Percentiles rank a stretch among this genome's conserved stretches.
Evolutionary conservation across 30 jellyfish, hydroid and myxozoan genomes (phyloP).

Genomic region (Aurelia aurita): DNA sequence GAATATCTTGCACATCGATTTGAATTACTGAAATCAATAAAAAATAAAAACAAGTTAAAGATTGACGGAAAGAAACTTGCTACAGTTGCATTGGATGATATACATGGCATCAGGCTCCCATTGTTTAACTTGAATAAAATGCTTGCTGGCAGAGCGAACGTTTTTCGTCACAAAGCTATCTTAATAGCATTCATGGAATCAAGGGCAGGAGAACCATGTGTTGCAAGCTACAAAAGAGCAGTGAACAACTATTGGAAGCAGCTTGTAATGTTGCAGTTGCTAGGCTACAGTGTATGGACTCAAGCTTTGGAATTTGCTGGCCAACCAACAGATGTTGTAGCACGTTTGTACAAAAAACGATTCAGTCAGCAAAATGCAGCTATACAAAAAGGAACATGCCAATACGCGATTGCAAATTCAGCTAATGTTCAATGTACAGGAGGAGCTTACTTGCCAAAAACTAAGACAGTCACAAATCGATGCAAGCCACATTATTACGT

Average conservation of each 20-base stretch:
- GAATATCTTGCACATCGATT: too few relatives aligned
- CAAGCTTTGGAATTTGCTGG: conserved; percentile 29
- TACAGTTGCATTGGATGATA: too few relatives aligned
- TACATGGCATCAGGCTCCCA: too few relatives aligned
- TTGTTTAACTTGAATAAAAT: too few relatives aligned
- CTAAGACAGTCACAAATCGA: conserved; percentile 3
- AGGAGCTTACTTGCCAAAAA: background rate
- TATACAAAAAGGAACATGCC: too few relatives aligned
- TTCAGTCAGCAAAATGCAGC: too few relatives aligned
- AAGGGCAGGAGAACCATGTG: background rate
- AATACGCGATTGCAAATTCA: too few relatives aligned
- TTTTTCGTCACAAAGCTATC: background rate
- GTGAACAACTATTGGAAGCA: conserved; percentile 2
- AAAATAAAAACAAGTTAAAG: too few relatives aligned
- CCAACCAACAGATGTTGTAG: background rate
- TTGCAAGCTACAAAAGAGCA: conserved; percentile 5
- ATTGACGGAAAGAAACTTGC: too few relatives aligned
- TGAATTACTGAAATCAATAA: too few relatives aligned
- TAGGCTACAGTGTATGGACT: conserved; percentile 13
- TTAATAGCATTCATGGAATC: background rate
- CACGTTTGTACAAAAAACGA: background rate
- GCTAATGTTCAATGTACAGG: conserved; percentile 10
- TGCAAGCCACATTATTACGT: background rate
- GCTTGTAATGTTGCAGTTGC: background rate
- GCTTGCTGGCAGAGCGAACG: too few relatives aligned